These are phyloP conservation scores for Pagrus major DNA, from an alignment of 2,113 vertebrate genomes.

Conservation along the genomic window DNA sequence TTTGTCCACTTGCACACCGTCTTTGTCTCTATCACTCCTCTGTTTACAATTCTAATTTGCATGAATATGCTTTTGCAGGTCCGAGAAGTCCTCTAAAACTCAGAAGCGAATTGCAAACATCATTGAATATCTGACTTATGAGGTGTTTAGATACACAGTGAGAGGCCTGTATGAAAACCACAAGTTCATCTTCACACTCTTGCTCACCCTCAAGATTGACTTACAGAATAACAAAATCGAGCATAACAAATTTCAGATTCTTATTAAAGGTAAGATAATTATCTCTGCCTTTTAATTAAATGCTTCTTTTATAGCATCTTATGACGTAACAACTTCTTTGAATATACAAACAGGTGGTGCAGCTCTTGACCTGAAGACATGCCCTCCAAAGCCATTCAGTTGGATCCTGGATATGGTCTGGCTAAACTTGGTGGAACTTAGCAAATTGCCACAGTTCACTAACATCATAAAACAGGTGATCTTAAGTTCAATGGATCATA, in stretches of 20 bases:
- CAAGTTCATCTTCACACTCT: conserved; percentile 91
- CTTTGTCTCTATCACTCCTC: neutral
- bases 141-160: conserved; percentile 88
- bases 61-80: conserved; percentile 77
- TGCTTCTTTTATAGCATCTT: neutral
- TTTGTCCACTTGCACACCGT: neutral
- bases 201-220: conserved; percentile 93
- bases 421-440: conserved; percentile 92
- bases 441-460: conserved; percentile 88
- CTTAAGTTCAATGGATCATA: neutral
- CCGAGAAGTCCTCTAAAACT: conserved; percentile 86
- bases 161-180: conserved; percentile 91
- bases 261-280: conserved; percentile 88
- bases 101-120: conserved; percentile 90
- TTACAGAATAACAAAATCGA: conserved; percentile 87
- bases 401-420: conserved; percentile 94
- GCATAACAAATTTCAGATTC: conserved; percentile 88
- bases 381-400: conserved; percentile 88
- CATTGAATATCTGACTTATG: conserved; percentile 90
- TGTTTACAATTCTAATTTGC: neutral
- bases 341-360: conserved; percentile 86
- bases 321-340: neutral
- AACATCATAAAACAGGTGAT: conserved; percentile 88
- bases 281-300: neutral
- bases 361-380: conserved; percentile 90